Percentiles rank a stretch among this genome's conserved stretches.
phyloP scores from a whole-genome alignment of 1,140 invertebrate genomes.

The Drosophila asahinai region DNA sequence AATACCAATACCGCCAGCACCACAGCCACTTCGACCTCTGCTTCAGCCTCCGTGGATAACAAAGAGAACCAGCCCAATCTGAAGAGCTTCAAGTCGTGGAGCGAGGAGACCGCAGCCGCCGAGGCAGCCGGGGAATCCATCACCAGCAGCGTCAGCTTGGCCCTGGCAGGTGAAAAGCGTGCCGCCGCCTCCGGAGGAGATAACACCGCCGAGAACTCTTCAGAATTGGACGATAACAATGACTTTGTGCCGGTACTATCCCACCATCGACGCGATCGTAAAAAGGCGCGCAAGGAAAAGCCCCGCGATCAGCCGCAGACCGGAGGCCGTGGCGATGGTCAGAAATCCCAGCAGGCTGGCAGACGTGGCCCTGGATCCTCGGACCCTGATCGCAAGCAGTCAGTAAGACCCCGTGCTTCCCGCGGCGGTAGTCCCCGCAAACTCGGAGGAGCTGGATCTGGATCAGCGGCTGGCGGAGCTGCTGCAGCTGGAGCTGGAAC shows the following conservation, averaged over 20 bases:
- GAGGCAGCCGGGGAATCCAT: slow-evolving; percentile 58
- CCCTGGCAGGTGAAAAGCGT: slow-evolving; percentile 74
- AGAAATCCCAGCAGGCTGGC: slow-evolving; percentile 42
- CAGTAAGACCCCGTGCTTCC: slow-evolving; percentile 40
- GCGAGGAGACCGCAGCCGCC: slow-evolving; percentile 75
- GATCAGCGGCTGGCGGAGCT: slow-evolving; percentile 11
- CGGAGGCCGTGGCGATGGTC: slow-evolving; percentile 67
- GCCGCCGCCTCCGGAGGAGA: slow-evolving; percentile 71
- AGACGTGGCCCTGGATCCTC: slow-evolving; percentile 18
- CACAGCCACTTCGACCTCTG: slow-evolving; percentile 9
- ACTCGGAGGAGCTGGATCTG: slow-evolving; percentile 10
- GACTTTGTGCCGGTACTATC: slow-evolving; percentile 86
- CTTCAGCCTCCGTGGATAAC: slow-evolving; percentile 57
- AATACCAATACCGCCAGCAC: slow-evolving; percentile 14
- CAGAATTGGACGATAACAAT: slow-evolving; percentile 85
- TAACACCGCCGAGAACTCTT: slow-evolving; percentile 83
- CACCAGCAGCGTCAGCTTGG: slow-evolving; percentile 27
- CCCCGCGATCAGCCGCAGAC: slow-evolving; percentile 64
- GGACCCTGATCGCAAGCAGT: slow-evolving; percentile 59
- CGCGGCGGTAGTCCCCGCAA: slow-evolving; percentile 78
- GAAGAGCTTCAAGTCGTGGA: slow-evolving; percentile 81
- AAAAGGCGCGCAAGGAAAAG: slow-evolving; percentile 84
- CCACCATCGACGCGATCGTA: slow-evolving; percentile 86
- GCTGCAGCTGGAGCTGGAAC: slow-evolving; percentile 12
- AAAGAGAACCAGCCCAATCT: slow-evolving; percentile 82